Conservation (phyloP, 2,888 invertebrate species). For the Phaonia tiefii region DNA sequence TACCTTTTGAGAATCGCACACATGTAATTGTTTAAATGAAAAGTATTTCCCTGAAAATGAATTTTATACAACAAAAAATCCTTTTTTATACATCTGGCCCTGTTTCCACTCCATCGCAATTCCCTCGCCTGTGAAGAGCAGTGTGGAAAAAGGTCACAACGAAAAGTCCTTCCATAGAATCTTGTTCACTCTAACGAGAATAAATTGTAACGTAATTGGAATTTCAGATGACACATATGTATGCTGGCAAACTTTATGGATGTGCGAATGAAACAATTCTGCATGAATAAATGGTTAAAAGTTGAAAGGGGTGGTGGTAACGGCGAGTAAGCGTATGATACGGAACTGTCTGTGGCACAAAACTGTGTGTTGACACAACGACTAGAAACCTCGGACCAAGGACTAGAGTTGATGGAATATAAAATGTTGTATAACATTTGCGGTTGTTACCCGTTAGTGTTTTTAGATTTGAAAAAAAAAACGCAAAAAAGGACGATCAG, state of each 20-base stretch:
- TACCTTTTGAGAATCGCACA: no score
- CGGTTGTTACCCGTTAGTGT: no score
- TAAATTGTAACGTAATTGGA: slow-evolving; percentile 62
- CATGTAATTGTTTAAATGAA: slow-evolving; percentile 26
- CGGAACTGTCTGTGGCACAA: no score
- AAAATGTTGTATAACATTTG: no score
- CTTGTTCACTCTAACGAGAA: slow-evolving; percentile 43
- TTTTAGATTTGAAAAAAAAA: no score
- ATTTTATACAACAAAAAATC: not conserved
- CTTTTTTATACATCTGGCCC: not conserved
- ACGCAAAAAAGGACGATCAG: no score
- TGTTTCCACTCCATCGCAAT: not conserved
- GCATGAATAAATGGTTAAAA: slow-evolving; percentile 39
- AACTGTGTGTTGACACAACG: no score
- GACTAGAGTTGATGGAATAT: no score
- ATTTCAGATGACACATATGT: slow-evolving; percentile 49
- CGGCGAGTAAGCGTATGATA: no score
- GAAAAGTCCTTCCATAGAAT: slow-evolving; percentile 16
- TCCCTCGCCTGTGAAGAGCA: not conserved
- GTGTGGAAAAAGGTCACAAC: not conserved
- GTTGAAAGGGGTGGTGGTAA: no score
- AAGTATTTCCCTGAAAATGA: not conserved
- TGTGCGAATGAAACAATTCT: slow-evolving; percentile 43
- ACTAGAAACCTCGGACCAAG: no score
- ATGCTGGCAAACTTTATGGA: not conserved